phyloP scores from a whole-genome alignment of 2,113 vertebrate species.

The Greenwoodochromis staneri region DNA sequence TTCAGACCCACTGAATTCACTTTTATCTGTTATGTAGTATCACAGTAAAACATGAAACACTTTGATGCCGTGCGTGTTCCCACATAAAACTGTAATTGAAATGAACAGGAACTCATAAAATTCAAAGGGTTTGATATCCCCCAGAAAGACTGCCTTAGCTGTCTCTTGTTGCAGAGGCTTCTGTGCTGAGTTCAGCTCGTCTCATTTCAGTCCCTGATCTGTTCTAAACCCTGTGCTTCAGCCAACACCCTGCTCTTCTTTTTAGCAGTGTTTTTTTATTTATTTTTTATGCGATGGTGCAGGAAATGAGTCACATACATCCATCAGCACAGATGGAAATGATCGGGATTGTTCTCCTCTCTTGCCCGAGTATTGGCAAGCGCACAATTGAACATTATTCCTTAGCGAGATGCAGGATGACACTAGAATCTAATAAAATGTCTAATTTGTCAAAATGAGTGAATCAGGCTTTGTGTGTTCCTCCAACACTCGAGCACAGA shows the following conservation, averaged over 20 bases:
- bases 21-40: slow-evolving; percentile 3
- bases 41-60: not conserved
- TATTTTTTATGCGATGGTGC: not conserved
- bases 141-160: not conserved
- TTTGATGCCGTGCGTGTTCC: not conserved
- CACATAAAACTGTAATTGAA: not conserved
- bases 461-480: not conserved
- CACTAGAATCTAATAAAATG: not conserved
- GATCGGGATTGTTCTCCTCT: not conserved
- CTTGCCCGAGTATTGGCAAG: not conserved
- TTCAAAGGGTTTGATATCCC: not conserved
- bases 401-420: not conserved
- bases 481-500: not conserved
- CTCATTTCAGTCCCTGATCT: not conserved
- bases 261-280: not conserved
- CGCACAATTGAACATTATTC: not conserved
- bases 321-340: not conserved
- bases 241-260: slow-evolving; percentile 4
- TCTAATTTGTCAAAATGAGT: not conserved
- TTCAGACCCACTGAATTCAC: not conserved
- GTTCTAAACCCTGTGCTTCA: not conserved
- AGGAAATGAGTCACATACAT: not conserved
- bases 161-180: not conserved
- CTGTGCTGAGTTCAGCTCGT: not conserved
- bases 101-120: slow-evolving; percentile 14